phyloP scores from a whole-genome alignment of 2,113 vertebrate species.

The Silurus meridionalis region DNA sequence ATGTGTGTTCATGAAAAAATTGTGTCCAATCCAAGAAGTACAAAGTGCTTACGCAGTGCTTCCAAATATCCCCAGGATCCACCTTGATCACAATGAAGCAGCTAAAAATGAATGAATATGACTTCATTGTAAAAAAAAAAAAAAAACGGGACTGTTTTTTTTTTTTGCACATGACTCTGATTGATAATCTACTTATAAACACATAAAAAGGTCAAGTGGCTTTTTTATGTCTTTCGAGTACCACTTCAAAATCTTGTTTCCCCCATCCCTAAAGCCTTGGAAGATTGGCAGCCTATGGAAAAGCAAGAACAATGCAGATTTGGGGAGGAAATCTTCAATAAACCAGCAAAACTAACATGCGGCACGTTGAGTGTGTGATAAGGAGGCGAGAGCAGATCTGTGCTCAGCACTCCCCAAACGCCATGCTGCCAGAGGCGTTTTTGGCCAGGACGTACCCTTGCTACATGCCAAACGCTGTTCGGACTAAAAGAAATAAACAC shows the following conservation, averaged over 20 bases:
- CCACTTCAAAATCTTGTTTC: conserved; percentile 31
- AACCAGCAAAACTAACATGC: conserved; percentile 51
- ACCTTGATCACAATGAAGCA: background rate
- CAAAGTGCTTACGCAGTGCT: too few relatives aligned
- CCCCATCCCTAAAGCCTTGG: conserved; percentile 26
- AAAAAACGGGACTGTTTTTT: background rate
- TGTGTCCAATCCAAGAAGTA: background rate
- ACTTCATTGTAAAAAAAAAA: background rate
- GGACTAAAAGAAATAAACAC: conserved; percentile 55
- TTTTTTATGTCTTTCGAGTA: conserved; percentile 36
- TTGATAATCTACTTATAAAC: conserved; percentile 26
- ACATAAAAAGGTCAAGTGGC: conserved; percentile 30
- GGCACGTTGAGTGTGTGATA: conserved; percentile 48
- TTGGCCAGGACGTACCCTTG: conserved; percentile 33
- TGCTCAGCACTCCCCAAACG: conserved; percentile 48
- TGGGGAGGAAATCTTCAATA: conserved; percentile 53
- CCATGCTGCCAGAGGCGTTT: conserved; percentile 51
- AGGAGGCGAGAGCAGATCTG: conserved; percentile 49
- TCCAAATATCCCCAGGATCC: background rate
- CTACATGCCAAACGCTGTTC: conserved; percentile 58
- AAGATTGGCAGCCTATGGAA: conserved; percentile 31
- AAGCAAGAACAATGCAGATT: conserved; percentile 35
- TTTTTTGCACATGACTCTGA: background rate
- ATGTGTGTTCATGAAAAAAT: background rate
- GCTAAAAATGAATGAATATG: background rate